Evolutionary conservation across 2,113 vertebrate genomes (phyloP).

Genomic region (Panthera uncia): DNA sequence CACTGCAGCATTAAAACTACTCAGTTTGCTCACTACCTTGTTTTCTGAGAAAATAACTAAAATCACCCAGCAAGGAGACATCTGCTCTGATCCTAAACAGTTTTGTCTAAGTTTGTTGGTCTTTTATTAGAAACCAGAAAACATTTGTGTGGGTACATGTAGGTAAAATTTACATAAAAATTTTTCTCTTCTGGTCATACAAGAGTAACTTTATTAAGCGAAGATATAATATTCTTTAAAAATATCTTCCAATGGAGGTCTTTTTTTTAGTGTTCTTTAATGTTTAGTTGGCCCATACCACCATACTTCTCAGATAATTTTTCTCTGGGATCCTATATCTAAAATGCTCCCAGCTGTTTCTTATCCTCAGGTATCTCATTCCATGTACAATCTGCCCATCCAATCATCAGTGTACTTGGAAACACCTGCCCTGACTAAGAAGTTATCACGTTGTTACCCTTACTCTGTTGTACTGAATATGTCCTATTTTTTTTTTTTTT

Average conservation of each 20-base stretch:
- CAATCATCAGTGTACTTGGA: neutral
- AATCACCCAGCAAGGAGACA: neutral
- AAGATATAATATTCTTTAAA: neutral
- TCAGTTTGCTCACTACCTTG: neutral
- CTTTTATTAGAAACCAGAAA: constrained; percentile 17
- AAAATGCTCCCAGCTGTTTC: neutral
- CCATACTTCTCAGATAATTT: neutral
- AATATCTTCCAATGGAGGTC: neutral
- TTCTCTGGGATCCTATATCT: neutral
- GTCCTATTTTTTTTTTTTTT: neutral
- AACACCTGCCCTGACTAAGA: neutral
- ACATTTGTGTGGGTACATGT: neutral
- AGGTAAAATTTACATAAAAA: neutral
- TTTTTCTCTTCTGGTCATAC: neutral
- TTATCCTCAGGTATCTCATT: neutral
- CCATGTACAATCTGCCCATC: neutral
- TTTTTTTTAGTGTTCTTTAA: neutral
- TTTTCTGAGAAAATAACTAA: neutral
- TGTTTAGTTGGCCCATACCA: neutral
- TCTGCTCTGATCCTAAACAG: neutral
- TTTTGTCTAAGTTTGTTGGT: neutral
- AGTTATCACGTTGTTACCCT: neutral
- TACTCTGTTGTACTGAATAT: neutral
- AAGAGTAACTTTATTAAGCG: neutral
- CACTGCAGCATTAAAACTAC: neutral